phyloP scores from a whole-genome alignment of 2,888 invertebrate genomes.

The Volucella bombylans region DNA sequence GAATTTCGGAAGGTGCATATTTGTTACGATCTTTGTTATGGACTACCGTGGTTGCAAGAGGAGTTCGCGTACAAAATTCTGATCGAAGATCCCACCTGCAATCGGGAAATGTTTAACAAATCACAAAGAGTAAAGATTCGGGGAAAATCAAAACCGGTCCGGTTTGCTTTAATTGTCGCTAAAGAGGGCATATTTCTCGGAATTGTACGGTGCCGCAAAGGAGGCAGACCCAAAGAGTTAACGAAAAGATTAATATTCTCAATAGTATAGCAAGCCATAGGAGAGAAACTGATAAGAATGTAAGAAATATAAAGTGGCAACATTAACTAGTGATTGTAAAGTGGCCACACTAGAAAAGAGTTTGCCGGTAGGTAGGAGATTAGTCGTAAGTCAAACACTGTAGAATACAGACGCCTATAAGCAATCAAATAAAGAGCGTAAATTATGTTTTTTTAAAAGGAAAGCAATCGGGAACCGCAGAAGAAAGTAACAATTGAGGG shows the following conservation, averaged over 20 bases:
- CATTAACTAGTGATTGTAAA: no score
- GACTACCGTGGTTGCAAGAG: neutral
- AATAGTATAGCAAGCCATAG: no score
- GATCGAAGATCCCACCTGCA: neutral
- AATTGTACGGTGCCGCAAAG: slow-evolving; percentile 25
- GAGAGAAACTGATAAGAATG: no score
- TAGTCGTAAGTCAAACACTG: no score
- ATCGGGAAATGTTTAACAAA: neutral
- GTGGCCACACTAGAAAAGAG: no score
- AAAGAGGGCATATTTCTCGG: slow-evolving; percentile 34
- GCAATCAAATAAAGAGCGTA: no score
- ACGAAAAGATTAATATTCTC: neutral
- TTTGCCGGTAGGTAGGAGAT: no score
- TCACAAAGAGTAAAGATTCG: neutral
- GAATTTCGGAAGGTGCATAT: neutral
- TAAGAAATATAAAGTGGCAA: no score
- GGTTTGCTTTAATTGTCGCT: slow-evolving; percentile 48
- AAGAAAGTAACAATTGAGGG: slow-evolving; percentile 14
- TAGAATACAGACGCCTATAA: no score
- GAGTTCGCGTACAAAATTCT: neutral
- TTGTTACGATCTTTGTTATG: slow-evolving; percentile 23
- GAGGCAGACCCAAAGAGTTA: slow-evolving; percentile 1
- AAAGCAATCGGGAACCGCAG: slow-evolving; percentile 1
- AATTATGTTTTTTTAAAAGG: no score
- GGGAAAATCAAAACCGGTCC: neutral